These are phyloP conservation scores for Leptinotarsa haldemani DNA, from an alignment of 2,888 invertebrate species.

Conservation along the genomic window DNA sequence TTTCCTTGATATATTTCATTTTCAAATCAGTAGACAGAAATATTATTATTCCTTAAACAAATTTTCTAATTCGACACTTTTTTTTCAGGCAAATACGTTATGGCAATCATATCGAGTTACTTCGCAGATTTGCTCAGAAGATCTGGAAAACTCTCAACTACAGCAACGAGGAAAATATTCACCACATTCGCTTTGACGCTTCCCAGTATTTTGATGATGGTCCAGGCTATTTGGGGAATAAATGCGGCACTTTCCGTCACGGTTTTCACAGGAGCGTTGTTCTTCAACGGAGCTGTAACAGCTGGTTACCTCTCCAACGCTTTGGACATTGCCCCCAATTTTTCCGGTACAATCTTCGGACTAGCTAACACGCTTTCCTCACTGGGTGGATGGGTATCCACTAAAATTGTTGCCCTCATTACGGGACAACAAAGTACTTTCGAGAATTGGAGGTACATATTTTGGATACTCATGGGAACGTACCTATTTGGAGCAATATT, in stretches of 20 bases:
- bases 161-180: slow-evolving; percentile 77
- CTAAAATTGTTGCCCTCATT: slow-evolving; percentile 82
- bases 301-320: slow-evolving; percentile 89
- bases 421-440: slow-evolving; percentile 80
- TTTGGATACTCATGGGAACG: slow-evolving; percentile 80
- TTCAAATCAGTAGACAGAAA: no score
- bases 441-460: slow-evolving; percentile 83
- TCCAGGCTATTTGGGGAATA: slow-evolving; percentile 79
- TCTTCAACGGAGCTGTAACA: slow-evolving; percentile 87
- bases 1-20: no score
- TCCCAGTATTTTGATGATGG: slow-evolving; percentile 80
- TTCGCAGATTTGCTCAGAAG: slow-evolving; percentile 79
- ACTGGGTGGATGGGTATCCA: slow-evolving; percentile 84
- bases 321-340: slow-evolving; percentile 89
- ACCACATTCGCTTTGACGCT: slow-evolving; percentile 73
- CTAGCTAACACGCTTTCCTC: slow-evolving; percentile 89
- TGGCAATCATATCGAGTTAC: slow-evolving; percentile 79
- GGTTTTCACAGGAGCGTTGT: slow-evolving; percentile 83
- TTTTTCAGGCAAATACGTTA: slow-evolving; percentile 75
- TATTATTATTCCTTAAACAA: neutral
- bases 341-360: slow-evolving; percentile 89
- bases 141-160: slow-evolving; percentile 77
- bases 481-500: slow-evolving; percentile 76
- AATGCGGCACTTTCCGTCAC: slow-evolving; percentile 78
- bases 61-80: slow-evolving; percentile 15